phyloP scores from a whole-genome alignment of 2,797 vertebrate species.

The Dicrostonyx torquatus region DNA sequence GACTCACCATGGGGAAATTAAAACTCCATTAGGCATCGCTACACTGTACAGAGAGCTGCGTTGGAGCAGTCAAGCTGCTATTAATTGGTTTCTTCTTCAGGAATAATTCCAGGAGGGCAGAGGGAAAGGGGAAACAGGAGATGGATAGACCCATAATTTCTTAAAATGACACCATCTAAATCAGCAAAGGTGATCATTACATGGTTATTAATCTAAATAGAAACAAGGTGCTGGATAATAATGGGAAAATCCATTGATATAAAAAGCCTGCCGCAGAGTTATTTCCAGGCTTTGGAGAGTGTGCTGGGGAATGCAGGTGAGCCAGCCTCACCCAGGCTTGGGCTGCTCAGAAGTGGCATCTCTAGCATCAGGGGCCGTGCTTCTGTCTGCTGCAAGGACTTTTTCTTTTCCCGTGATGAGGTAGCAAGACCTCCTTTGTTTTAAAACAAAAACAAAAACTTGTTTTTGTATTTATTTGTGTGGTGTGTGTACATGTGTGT shows the following conservation, averaged over 20 bases:
- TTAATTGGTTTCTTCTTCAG: conserved; percentile 87
- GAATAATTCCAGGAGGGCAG: conserved; percentile 79
- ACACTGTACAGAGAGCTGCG: conserved; percentile 79
- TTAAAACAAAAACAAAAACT: not conserved
- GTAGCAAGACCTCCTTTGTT: not conserved
- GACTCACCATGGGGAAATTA: conserved; percentile 87
- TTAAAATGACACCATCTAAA: conserved; percentile 81
- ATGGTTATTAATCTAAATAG: conserved; percentile 79
- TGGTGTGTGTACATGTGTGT: not conserved
- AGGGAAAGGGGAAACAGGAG: conserved; percentile 68
- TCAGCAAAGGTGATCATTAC: conserved; percentile 83
- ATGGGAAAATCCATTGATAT: conserved; percentile 62
- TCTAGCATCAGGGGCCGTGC: not conserved
- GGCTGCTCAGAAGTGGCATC: conserved; percentile 64
- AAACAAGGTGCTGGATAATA: conserved; percentile 68
- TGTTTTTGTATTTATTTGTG: not conserved
- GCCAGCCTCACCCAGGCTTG: conserved; percentile 59
- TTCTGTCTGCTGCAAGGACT: not conserved
- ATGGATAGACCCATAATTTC: conserved; percentile 79
- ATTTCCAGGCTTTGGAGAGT: conserved; percentile 62
- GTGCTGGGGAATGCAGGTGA: conserved; percentile 19
- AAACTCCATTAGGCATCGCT: conserved; percentile 86
- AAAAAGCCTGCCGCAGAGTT: conserved; percentile 54
- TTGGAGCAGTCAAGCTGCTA: conserved; percentile 75
- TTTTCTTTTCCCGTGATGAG: not conserved